A percentile compares a stretch with the other conserved stretches of the same genome.
Conservation (phyloP, 1,140 invertebrate species). For the Drosophila nebulosa region DNA sequence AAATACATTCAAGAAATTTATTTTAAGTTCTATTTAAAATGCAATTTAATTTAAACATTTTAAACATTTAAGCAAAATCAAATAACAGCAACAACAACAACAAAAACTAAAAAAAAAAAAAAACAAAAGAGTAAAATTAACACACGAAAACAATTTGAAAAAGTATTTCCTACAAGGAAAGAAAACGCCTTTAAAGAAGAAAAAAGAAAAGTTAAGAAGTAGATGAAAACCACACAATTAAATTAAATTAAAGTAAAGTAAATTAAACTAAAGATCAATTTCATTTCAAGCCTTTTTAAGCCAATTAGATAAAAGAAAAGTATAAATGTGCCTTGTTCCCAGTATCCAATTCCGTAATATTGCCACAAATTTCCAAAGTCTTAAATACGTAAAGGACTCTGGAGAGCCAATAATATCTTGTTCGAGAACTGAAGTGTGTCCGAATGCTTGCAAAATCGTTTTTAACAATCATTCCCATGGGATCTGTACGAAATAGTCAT, state of each 20-base stretch:
- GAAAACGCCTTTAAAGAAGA: slow-evolving; percentile 75
- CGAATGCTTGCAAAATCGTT: not conserved
- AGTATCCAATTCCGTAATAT: not conserved
- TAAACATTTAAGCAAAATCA: slow-evolving; percentile 20
- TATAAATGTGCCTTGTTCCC: not conserved
- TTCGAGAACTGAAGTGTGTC: not conserved
- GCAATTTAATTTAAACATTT: slow-evolving; percentile 61
- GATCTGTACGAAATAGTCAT: not conserved
- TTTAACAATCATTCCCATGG: not conserved
- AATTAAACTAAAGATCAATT: slow-evolving; percentile 30
- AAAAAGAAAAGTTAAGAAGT: slow-evolving; percentile 2
- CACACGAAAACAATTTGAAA: slow-evolving; percentile 53
- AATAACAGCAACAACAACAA: slow-evolving; percentile 27
- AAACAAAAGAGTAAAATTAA: slow-evolving; percentile 30
- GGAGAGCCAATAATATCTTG: not conserved
- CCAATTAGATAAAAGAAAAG: slow-evolving; percentile 39
- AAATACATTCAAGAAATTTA: slow-evolving; percentile 76
- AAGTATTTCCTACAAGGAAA: slow-evolving; percentile 78
- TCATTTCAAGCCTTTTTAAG: slow-evolving; percentile 54
- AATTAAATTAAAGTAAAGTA: slow-evolving; percentile 18
- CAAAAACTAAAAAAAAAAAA: slow-evolving; percentile 25
- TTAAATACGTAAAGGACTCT: not conserved
- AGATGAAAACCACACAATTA: not conserved
- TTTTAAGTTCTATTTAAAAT: slow-evolving; percentile 79
- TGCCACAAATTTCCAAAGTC: not conserved